Percentiles rank a stretch among this genome's conserved stretches.
phyloP scores from a whole-genome alignment of 2,797 vertebrate genomes.

The Paramormyrops hopkinsi region DNA sequence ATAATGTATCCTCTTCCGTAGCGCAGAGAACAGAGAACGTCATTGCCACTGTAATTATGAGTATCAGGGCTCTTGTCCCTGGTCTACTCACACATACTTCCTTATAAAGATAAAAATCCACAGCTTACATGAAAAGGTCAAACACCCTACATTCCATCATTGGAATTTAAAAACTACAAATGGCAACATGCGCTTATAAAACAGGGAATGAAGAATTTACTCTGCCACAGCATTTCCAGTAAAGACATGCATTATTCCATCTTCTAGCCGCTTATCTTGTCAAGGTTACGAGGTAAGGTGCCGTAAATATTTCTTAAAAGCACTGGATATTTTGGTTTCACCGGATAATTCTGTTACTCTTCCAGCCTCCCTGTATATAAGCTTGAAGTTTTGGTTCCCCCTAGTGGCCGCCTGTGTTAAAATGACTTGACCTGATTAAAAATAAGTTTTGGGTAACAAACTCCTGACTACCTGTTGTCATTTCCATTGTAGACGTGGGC shows the following conservation, averaged over 20 bases:
- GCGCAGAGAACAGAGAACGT: not conserved
- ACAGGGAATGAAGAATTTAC: not conserved
- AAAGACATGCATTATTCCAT: not conserved
- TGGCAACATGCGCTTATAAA: not conserved
- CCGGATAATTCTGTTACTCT: not conserved
- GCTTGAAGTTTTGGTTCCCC: slow-evolving; percentile 1
- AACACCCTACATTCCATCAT: not conserved
- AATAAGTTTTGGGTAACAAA: not conserved
- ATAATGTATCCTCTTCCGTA: not conserved
- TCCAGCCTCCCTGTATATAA: not conserved
- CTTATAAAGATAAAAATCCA: not conserved
- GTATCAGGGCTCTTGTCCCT: not conserved
- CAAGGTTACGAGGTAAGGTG: not conserved
- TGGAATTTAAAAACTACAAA: not conserved
- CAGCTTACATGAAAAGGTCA: not conserved
- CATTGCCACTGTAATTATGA: not conserved
- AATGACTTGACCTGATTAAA: not conserved
- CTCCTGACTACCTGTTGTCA: not conserved
- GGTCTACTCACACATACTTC: not conserved
- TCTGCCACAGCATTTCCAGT: not conserved
- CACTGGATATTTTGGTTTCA: not conserved
- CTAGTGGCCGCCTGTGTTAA: not conserved
- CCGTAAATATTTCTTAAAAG: not conserved
- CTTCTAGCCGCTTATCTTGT: not conserved
- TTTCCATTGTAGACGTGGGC: not conserved